Percentiles rank a stretch among this genome's conserved stretches.
These are phyloP conservation scores for Hydrophis major DNA, from an alignment of 2,797 vertebrate species.

Conservation along the genomic window DNA sequence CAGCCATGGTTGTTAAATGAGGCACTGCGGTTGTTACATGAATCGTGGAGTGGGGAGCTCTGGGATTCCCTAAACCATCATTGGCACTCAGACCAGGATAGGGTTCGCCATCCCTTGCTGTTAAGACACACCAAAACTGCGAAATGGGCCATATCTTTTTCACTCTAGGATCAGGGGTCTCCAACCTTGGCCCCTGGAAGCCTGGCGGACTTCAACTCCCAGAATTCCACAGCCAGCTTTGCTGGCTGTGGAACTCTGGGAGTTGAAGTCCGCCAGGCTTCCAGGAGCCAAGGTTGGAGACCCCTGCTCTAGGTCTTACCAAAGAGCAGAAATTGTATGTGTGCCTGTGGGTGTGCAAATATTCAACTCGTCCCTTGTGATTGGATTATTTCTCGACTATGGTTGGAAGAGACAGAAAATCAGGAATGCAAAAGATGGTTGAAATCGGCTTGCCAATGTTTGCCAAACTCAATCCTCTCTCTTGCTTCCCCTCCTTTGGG, in stretches of 20 bases:
- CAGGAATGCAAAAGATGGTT: neutral
- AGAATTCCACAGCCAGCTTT: no score
- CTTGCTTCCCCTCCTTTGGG: constrained; percentile 45
- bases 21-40: neutral
- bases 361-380: neutral
- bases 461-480: constrained; percentile 26
- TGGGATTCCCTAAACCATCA: neutral
- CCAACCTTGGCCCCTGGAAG: no score
- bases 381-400: neutral
- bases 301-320: neutral
- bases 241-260: no score
- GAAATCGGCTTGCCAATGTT: neutral
- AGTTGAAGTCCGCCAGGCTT: no score
- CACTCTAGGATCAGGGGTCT: neutral
- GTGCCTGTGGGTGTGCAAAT: neutral
- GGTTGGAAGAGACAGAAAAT: neutral
- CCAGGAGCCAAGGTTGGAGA: no score
- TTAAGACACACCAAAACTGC: neutral
- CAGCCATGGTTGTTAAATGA: neutral
- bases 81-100: neutral
- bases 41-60: neutral
- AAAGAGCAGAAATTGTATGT: neutral
- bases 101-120: neutral
- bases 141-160: neutral
- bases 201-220: no score